Conservation (phyloP, 2,113 vertebrate species). For the Phoenicopterus ruber region DNA sequence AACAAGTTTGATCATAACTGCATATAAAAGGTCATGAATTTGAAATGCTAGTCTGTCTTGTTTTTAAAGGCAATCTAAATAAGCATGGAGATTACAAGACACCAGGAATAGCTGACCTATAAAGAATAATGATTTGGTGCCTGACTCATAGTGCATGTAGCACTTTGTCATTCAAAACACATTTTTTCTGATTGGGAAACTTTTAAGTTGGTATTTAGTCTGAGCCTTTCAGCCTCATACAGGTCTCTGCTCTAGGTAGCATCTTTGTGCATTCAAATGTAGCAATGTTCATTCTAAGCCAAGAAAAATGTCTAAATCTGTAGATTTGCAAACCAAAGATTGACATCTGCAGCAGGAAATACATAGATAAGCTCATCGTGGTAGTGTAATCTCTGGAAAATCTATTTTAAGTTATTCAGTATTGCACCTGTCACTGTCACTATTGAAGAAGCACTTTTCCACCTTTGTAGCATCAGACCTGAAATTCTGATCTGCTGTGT, state of each 20-base stretch:
- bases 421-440: neutral
- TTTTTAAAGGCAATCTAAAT: neutral
- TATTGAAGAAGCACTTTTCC: neutral
- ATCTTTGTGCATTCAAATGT: neutral
- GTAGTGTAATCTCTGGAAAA: neutral
- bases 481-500: neutral
- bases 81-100: neutral
- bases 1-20: neutral
- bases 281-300: neutral
- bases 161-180: neutral
- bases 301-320: neutral
- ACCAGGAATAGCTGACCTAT: neutral
- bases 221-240: neutral
- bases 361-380: neutral
- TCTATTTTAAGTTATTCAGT: neutral
- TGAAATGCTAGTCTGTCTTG: neutral
- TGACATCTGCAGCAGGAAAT: neutral
- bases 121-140: neutral
- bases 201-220: neutral
- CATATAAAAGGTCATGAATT: neutral
- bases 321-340: neutral
- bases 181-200: neutral
- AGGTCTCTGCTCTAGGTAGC: neutral
- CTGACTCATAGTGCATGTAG: neutral
- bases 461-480: neutral